Evolutionary conservation across 2,113 vertebrate species (phyloP).

Genomic region (Megatriorchis doriae): DNA sequence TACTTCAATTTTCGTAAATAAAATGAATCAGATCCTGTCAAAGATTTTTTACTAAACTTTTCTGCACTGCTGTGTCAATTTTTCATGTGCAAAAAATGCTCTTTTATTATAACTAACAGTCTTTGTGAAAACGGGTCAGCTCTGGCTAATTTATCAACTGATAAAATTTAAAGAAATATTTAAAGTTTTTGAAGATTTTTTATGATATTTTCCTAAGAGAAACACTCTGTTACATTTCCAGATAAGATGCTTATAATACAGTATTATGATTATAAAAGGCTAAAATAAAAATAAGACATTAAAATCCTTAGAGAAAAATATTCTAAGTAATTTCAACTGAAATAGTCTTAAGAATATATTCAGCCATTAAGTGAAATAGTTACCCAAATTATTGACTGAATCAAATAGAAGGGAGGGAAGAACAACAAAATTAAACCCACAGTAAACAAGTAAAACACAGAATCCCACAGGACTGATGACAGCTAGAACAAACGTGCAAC

Average conservation of each 20-base stretch:
- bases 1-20: background rate
- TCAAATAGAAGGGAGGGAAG: background rate
- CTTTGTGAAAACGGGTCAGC: background rate
- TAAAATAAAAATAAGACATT: background rate
- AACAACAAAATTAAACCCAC: background rate
- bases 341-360: background rate
- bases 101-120: background rate
- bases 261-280: background rate
- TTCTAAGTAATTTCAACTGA: background rate
- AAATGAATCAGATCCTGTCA: background rate
- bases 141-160: background rate
- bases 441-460: background rate
- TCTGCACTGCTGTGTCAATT: background rate
- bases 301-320: background rate
- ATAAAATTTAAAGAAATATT: background rate
- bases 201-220: background rate
- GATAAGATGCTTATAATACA: background rate
- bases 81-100: background rate
- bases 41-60: background rate
- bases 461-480: background rate
- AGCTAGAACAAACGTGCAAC: background rate
- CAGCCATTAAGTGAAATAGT: background rate
- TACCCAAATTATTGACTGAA: background rate
- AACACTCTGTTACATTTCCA: background rate
- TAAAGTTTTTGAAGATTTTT: background rate